Percentiles rank a stretch among this genome's conserved stretches.
phyloP scores from a whole-genome alignment of 2,888 invertebrate species.

The Caenorhabditis sp. region DNA sequence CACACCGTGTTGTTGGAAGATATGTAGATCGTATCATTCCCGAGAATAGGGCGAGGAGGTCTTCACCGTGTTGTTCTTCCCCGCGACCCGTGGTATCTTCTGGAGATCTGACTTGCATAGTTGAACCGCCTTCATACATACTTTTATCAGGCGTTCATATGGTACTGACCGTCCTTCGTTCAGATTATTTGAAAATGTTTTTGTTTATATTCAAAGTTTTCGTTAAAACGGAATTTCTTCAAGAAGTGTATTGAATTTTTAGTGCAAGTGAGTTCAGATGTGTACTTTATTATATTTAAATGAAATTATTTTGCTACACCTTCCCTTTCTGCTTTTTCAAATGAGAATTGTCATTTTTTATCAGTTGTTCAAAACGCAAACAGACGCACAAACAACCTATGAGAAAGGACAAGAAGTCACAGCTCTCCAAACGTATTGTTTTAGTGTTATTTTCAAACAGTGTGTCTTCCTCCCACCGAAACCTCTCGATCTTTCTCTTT shows the following conservation, averaged over 20 bases:
- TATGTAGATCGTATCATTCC: slow-evolving; percentile 60
- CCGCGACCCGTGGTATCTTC: slow-evolving; percentile 52
- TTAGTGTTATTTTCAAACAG: slow-evolving; percentile 66
- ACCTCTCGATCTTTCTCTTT: slow-evolving; percentile 8
- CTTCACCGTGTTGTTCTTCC: slow-evolving; percentile 54
- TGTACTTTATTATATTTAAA: too few relatives aligned
- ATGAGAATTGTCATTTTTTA: slow-evolving; percentile 50
- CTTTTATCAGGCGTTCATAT: slow-evolving; percentile 43
- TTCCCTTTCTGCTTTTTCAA: not conserved
- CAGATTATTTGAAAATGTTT: too few relatives aligned
- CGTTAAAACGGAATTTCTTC: too few relatives aligned
- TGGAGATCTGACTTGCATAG: slow-evolving; percentile 46
- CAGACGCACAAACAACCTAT: slow-evolving; percentile 34
- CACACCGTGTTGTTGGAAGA: slow-evolving; percentile 54
- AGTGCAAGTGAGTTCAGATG: not conserved
- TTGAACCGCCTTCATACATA: slow-evolving; percentile 48
- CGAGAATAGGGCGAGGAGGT: slow-evolving; percentile 9
- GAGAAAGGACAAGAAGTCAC: slow-evolving; percentile 46
- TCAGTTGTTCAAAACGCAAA: slow-evolving; percentile 54
- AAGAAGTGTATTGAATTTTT: too few relatives aligned
- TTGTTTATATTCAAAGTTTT: too few relatives aligned
- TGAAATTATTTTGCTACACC: not conserved
- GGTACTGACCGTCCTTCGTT: too few relatives aligned
- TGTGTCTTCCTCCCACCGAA: slow-evolving; percentile 8
- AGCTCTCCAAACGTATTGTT: slow-evolving; percentile 66